Evolutionary conservation across 2,888 invertebrate species (phyloP).

Genomic region (Melinopterus prodromus): DNA sequence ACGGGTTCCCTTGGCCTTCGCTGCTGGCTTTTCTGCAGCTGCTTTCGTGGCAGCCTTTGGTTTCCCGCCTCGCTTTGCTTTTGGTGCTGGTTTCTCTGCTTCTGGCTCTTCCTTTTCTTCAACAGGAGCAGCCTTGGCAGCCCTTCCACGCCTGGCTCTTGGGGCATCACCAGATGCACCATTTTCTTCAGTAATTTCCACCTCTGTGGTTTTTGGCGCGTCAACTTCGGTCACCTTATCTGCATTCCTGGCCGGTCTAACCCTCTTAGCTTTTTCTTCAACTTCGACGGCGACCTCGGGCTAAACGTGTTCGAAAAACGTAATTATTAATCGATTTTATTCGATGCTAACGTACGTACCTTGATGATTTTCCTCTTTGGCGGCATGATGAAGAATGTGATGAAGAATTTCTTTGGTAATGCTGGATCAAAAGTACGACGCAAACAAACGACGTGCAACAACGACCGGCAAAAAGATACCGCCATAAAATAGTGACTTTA

Average conservation of each 20-base stretch:
- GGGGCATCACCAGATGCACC: constrained; percentile 15
- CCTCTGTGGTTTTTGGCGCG: constrained; percentile 8
- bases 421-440: neutral
- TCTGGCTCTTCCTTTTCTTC: constrained; percentile 49
- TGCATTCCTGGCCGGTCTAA: neutral
- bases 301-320: neutral
- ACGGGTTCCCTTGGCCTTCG: constrained; percentile 10
- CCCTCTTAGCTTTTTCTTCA: constrained; percentile 6
- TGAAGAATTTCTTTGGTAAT: constrained; percentile 6
- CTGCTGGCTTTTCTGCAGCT: constrained; percentile 24
- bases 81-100: constrained; percentile 43
- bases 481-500: neutral
- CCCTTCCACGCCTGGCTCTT: constrained; percentile 30
- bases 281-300: constrained; percentile 15
- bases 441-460: neutral
- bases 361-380: constrained; percentile 40
- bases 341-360: constrained; percentile 32
- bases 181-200: constrained; percentile 7
- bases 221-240: constrained; percentile 18
- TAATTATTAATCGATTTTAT: constrained; percentile 10
- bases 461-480: neutral
- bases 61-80: constrained; percentile 31
- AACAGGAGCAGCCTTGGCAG: constrained; percentile 23
- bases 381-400: constrained; percentile 39
- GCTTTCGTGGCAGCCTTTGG: constrained; percentile 5